Evolutionary conservation across 1,140 invertebrate genomes (phyloP), one percentile per base, ranked within the genome.

Genomic region (Scaptodrosophila lebanonensis): DNA sequence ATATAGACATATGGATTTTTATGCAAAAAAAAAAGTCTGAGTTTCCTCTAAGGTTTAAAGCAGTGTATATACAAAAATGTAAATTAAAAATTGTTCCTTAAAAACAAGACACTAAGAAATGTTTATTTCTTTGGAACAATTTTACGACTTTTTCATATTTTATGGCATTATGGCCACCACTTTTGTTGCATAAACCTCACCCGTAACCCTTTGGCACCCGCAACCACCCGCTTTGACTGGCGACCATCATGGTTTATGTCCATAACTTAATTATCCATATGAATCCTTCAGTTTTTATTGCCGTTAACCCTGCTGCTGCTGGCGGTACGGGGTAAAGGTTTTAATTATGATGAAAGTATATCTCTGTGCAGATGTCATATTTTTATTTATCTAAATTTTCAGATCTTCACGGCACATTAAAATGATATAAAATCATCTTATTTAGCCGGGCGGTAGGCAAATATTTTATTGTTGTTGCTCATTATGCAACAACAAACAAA

Each of bases 211-310:
- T 7, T 36, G 9, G 20, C 7, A 27, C 1, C 30, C 15, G 29
- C 29, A 68, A 68, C 59, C 61, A 30, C 25, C 12, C 12, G 49
- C 52, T 39, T 51, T 47, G 47, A 43, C 59, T 68, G 51, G 54
- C 47, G 53, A n/a, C 22, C 22, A 32, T 29, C 30, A 25, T 25
- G 8, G 22, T 25, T 25, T 30, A 32, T 17, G 8, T 43, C 54
- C 53, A 77, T 82, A 79, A 79, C 73, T 82, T 79, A 79, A 79
- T 79, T 79, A 79, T 79, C 73, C 73, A 82, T 79, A 79, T 79
- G 73, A 79, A 79, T 79, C 75, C 73, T 69, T 67, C 44, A 52
- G 49, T 44, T 73, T 71, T 77, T 73, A 77, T 65, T 68, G 64
- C 72, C n/a, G 29, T n/a, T 44, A 15, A n/a, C 17, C n/a, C 45